Conservation (phyloP, 2,888 invertebrate species). For the Tridacna crocea region DNA sequence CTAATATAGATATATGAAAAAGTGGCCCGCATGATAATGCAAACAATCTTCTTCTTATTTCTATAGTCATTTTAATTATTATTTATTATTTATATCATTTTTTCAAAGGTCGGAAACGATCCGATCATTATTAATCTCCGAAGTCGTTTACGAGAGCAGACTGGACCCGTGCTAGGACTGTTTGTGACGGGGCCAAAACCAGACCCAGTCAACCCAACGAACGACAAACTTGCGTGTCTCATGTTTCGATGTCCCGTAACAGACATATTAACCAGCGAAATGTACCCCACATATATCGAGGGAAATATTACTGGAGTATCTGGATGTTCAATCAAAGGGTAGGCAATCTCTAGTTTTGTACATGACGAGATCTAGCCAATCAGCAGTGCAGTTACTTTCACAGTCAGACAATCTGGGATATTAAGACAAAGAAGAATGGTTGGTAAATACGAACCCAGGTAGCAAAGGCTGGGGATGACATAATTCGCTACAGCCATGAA, state of each 20-base stretch:
- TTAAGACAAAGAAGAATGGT: no score
- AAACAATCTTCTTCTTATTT: no score
- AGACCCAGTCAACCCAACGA: slow-evolving; percentile 12
- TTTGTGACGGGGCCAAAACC: slow-evolving; percentile 37
- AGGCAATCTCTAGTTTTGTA: not conserved
- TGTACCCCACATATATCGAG: slow-evolving; percentile 22
- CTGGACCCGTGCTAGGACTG: slow-evolving; percentile 8
- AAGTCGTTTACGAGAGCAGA: not conserved
- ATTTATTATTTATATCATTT: not conserved
- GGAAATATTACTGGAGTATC: slow-evolving; percentile 12
- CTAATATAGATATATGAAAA: no score
- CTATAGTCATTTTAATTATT: no score
- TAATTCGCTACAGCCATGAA: no score
- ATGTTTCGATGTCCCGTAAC: slow-evolving; percentile 32
- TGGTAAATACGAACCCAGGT: no score
- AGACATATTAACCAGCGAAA: not conserved
- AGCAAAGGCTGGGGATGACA: no score
- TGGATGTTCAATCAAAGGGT: not conserved
- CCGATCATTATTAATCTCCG: not conserved
- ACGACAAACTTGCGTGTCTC: slow-evolving; percentile 32
- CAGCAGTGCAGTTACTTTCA: no score
- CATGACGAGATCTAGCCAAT: no score
- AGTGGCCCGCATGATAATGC: no score
- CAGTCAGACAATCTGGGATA: no score
- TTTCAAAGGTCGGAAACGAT: slow-evolving; percentile 8